Percentiles rank a stretch among this genome's conserved stretches.
Conservation (phyloP, 2,113 vertebrate species). For the Alouatta palliata region DNA sequence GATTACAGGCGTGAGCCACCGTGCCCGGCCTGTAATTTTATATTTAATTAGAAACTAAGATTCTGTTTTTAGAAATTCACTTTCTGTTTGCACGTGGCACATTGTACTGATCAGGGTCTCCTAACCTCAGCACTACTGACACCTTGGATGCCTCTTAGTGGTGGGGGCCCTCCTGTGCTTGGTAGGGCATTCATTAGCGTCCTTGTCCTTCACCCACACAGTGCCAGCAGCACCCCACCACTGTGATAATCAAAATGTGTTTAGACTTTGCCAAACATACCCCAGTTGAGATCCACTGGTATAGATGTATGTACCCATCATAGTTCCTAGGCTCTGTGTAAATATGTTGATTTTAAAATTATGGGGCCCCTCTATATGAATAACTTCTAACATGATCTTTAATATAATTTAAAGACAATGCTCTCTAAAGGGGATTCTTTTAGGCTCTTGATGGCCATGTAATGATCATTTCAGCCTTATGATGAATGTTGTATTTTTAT, state of each 20-base stretch:
- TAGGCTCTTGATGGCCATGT: background rate
- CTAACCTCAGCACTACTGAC: rapidly evolving
- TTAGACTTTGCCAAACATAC: background rate
- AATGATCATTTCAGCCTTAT: background rate
- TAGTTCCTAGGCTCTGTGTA: background rate
- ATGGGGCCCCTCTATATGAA: too few species aligned
- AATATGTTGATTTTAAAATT: background rate
- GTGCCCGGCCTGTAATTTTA: background rate
- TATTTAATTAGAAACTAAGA: background rate
- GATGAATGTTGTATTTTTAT: background rate
- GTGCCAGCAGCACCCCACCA: background rate
- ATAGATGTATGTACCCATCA: background rate
- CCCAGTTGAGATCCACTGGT: background rate
- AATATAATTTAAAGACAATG: background rate
- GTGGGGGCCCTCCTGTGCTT: background rate
- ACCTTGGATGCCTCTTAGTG: rapidly evolving
- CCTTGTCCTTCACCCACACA: too few species aligned
- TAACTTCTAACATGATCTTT: background rate
- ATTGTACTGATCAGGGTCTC: background rate
- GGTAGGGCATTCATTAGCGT: rapidly evolving
- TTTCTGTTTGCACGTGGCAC: rapidly evolving
- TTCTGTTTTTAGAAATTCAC: background rate
- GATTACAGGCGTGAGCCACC: too few species aligned
- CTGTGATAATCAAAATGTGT: background rate
- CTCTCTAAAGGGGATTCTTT: background rate